Percentiles rank a stretch among this genome's conserved stretches.
These are phyloP conservation scores for Megaceryle maxima DNA, from an alignment of 2,113 vertebrate genomes.

Conservation along the genomic window DNA sequence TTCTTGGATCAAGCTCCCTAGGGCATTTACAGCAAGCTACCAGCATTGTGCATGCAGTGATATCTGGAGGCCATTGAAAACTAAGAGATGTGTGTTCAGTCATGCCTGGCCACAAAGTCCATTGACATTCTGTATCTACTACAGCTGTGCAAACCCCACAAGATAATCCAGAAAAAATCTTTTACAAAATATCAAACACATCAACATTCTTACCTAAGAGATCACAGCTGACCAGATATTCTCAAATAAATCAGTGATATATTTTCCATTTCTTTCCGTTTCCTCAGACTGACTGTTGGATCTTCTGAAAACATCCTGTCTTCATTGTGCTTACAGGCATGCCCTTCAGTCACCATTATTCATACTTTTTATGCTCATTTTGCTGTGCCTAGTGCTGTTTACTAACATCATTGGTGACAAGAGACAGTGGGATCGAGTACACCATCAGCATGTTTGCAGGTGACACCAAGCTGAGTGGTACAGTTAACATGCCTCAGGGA, in stretches of 20 bases:
- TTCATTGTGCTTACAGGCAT: neutral
- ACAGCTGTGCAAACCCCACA: neutral
- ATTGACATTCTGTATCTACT: neutral
- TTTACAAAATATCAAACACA: neutral
- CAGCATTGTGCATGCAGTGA: neutral
- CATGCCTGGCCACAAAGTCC: neutral
- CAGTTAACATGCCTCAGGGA: no score
- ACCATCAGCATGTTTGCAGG: no score
- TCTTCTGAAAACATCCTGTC: neutral
- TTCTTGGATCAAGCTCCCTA: neutral
- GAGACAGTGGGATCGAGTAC: no score
- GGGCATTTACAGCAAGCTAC: neutral
- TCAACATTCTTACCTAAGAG: neutral
- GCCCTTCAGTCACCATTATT: neutral
- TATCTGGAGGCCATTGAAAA: neutral
- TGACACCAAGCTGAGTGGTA: no score
- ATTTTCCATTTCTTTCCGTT: neutral
- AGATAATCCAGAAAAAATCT: neutral
- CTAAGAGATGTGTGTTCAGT: neutral
- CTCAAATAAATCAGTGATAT: neutral
- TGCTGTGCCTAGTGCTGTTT: no score
- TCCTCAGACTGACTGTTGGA: neutral
- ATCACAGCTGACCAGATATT: neutral
- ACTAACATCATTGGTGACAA: no score
- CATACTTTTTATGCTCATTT: neutral